phyloP scores from a whole-genome alignment of 53 echinoderm and acorn worm genomes.

The Actinopyga echinites region DNA sequence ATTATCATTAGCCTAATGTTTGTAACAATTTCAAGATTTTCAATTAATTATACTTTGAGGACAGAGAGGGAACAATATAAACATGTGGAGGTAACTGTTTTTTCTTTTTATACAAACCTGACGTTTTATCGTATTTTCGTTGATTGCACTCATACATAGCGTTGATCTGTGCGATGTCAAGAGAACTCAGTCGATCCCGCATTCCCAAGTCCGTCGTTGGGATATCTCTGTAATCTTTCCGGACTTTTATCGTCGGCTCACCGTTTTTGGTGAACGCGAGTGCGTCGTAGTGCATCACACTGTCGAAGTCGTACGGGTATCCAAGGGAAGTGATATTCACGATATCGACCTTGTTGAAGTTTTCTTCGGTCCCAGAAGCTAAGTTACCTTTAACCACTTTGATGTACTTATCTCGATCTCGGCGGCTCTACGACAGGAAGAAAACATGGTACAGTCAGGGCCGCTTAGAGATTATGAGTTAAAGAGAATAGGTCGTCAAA shows the following conservation, averaged over 20 bases:
- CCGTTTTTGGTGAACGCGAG: slow-evolving; percentile 82
- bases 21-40: too few relatives aligned
- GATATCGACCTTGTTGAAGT: slow-evolving; percentile 73
- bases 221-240: slow-evolving; percentile 60
- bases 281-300: slow-evolving; percentile 90
- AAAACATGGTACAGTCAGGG: too few relatives aligned
- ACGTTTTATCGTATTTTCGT: neutral
- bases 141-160: slow-evolving; percentile 88
- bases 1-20: too few relatives aligned
- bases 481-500: too few relatives aligned
- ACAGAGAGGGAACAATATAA: too few relatives aligned
- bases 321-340: slow-evolving; percentile 79
- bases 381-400: slow-evolving; percentile 72
- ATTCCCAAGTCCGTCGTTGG: slow-evolving; percentile 50
- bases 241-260: slow-evolving; percentile 77
- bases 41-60: too few relatives aligned
- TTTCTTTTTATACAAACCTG: neutral
- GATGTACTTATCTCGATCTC: slow-evolving; percentile 81
- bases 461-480: too few relatives aligned
- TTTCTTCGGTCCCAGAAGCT: slow-evolving; percentile 77
- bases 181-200: slow-evolving; percentile 58
- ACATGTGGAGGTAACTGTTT: too few relatives aligned
- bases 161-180: slow-evolving; percentile 85
- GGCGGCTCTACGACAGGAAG: slow-evolving; percentile 65
- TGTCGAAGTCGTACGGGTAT: slow-evolving; percentile 87